Evolutionary conservation across 2,797 vertebrate species (phyloP).

Genomic region (Orientallactaga sibirica): DNA sequence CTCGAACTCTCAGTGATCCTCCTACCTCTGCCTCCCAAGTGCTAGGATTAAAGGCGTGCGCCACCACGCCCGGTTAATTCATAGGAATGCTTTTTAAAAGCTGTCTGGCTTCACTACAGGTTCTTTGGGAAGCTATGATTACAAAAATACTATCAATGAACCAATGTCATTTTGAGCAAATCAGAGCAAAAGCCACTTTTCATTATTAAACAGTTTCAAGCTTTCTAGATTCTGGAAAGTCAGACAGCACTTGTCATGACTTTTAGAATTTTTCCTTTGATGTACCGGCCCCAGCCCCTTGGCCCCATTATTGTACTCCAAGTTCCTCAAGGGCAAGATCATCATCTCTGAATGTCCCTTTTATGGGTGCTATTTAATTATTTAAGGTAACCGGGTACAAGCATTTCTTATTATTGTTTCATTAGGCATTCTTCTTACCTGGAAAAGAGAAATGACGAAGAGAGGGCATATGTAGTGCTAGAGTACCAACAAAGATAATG

Average conservation of each 20-base stretch:
- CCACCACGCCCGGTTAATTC: too few species aligned
- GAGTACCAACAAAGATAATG: background rate
- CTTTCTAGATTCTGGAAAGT: background rate
- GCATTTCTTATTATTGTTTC: background rate
- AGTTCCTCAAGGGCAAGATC: background rate
- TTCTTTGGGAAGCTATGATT: background rate
- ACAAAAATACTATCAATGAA: slow-evolving; percentile 12
- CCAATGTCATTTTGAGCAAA: background rate
- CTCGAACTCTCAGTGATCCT: too few species aligned
- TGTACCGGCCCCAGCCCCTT: background rate
- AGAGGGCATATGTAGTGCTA: background rate
- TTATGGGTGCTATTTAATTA: background rate
- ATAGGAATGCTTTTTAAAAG: background rate
- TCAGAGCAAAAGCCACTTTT: background rate
- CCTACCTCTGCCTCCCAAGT: too few species aligned
- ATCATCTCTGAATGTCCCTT: background rate
- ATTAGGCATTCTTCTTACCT: background rate
- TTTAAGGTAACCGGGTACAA: background rate
- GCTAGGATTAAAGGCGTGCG: too few species aligned
- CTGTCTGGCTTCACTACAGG: background rate
- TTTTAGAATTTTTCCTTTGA: background rate
- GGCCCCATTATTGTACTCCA: background rate
- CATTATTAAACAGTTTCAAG: background rate
- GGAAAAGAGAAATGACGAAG: background rate
- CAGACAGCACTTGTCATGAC: background rate